phyloP scores from a whole-genome alignment of 2,797 vertebrate species.

The Poeciliopsis gracilis region DNA sequence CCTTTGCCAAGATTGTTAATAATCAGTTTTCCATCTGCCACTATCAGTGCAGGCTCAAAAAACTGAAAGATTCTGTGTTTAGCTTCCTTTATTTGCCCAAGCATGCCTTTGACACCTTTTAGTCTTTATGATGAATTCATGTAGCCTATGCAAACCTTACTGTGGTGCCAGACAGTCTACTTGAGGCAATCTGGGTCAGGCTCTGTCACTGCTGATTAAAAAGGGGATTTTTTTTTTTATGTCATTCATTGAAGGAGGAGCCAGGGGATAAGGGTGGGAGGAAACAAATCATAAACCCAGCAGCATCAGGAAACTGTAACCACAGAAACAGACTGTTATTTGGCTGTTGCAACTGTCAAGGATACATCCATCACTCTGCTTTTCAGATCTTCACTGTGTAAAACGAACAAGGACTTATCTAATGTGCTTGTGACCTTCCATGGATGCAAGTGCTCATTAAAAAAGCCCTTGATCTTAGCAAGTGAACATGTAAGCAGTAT shows the following conservation, averaged over 20 bases:
- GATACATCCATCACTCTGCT: slow-evolving; percentile 43
- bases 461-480: slow-evolving; percentile 51
- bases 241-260: slow-evolving; percentile 59
- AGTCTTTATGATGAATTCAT: slow-evolving; percentile 28
- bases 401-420: slow-evolving; percentile 13
- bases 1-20: neutral
- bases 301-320: slow-evolving; percentile 57
- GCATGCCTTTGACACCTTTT: slow-evolving; percentile 36
- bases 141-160: slow-evolving; percentile 59
- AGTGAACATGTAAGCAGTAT: slow-evolving; percentile 53
- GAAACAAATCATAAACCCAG: slow-evolving; percentile 69
- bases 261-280: slow-evolving; percentile 60
- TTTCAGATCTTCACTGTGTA: slow-evolving; percentile 7
- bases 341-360: slow-evolving; percentile 31
- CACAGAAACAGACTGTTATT: slow-evolving; percentile 58
- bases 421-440: neutral
- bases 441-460: slow-evolving; percentile 21
- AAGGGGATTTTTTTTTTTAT: slow-evolving; percentile 73
- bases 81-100: slow-evolving; percentile 11
- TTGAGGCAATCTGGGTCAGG: slow-evolving; percentile 79
- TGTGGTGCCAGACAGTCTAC: slow-evolving; percentile 46
- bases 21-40: slow-evolving; percentile 36
- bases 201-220: slow-evolving; percentile 80
- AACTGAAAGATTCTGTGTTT: slow-evolving; percentile 6
- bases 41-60: neutral